These are phyloP conservation scores for Anseranas semipalmata DNA, from an alignment of 2,113 vertebrate species.

Conservation along the genomic window DNA sequence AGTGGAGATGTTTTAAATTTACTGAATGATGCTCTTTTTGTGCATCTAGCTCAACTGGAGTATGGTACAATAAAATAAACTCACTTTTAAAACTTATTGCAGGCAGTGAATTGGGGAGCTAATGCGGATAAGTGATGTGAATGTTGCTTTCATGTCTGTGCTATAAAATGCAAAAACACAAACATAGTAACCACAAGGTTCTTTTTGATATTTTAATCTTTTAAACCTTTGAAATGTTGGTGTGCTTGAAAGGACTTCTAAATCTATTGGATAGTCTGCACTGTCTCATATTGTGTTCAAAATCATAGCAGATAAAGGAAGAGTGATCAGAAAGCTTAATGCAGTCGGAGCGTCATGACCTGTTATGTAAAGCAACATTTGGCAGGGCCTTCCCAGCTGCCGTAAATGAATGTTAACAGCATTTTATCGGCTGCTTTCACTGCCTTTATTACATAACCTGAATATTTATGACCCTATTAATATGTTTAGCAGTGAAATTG, in stretches of 20 bases:
- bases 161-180: constrained; percentile 39
- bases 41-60: not conserved
- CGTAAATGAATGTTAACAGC: constrained; percentile 74
- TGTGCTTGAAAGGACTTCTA: constrained; percentile 47
- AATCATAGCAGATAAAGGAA: constrained; percentile 65
- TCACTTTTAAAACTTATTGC: not conserved
- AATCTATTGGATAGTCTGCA: constrained; percentile 42
- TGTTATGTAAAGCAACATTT: constrained; percentile 75
- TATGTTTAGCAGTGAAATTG: constrained; percentile 73
- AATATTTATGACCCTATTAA: constrained; percentile 75
- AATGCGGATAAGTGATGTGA: constrained; percentile 5
- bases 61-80: not conserved
- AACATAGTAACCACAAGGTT: constrained; percentile 21
- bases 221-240: constrained; percentile 50
- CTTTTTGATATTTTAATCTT: constrained; percentile 51
- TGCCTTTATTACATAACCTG: constrained; percentile 73
- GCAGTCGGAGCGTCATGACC: constrained; percentile 57
- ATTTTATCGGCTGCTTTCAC: constrained; percentile 69
- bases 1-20: not conserved
- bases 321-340: constrained; percentile 74
- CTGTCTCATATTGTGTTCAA: constrained; percentile 32
- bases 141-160: not conserved
- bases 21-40: not conserved
- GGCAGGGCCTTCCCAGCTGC: constrained; percentile 68
- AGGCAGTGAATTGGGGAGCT: not conserved